A percentile compares a stretch with the other conserved stretches of the same genome.
Evolutionary conservation across 2,797 vertebrate genomes (phyloP).

Genomic region (Pangasius mekongensis): DNA sequence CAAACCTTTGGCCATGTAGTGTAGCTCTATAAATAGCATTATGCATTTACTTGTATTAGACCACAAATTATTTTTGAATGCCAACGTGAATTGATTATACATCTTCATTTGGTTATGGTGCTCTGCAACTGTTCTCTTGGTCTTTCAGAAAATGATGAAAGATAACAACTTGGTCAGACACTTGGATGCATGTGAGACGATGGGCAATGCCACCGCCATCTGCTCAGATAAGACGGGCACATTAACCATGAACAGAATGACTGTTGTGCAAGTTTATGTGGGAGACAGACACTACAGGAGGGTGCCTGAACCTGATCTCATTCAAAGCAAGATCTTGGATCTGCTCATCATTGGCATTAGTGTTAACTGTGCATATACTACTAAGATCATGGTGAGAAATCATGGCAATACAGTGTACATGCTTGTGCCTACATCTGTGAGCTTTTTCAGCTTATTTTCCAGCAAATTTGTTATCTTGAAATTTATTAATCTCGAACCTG

Average conservation of each 20-base stretch:
- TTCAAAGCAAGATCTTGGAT: slow-evolving; percentile 83
- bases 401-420: neutral
- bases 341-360: slow-evolving; percentile 86
- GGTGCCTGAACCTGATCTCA: slow-evolving; percentile 84
- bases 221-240: slow-evolving; percentile 98
- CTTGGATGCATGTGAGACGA: slow-evolving; percentile 96
- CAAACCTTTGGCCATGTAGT: neutral
- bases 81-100: neutral
- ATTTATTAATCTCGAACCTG: neutral
- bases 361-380: slow-evolving; percentile 96
- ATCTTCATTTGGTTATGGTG: neutral
- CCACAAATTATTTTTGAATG: neutral
- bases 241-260: slow-evolving; percentile 96
- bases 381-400: slow-evolving; percentile 92
- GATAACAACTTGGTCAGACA: slow-evolving; percentile 97
- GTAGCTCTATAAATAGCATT: neutral
- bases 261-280: slow-evolving; percentile 87
- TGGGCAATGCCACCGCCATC: slow-evolving; percentile 98
- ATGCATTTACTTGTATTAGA: neutral
- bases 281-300: slow-evolving; percentile 84
- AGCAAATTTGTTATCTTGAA: slow-evolving; percentile 1
- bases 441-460: neutral
- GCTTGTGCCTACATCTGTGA: too few species aligned
- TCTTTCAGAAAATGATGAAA: slow-evolving; percentile 98
- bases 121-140: slow-evolving; percentile 4